Evolutionary conservation across 2,888 invertebrate genomes (phyloP).

Genomic region (Epinotia bilunana): DNA sequence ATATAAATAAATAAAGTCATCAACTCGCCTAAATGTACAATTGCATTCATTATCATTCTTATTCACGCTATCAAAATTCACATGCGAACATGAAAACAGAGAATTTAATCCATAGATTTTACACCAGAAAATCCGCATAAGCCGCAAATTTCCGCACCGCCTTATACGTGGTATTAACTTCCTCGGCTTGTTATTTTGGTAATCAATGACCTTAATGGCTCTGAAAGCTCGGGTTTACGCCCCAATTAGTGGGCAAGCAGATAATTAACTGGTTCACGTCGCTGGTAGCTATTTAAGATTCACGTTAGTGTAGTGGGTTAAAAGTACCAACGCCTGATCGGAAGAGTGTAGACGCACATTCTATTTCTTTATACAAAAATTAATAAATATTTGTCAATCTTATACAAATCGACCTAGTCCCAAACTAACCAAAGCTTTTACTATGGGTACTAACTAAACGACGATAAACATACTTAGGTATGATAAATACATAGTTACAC

Average conservation of each 20-base stretch:
- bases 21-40: neutral
- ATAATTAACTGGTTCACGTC: conserved; percentile 41
- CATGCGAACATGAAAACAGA: neutral
- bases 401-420: too few relatives aligned
- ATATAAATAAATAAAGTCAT: neutral
- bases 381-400: too few relatives aligned
- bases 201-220: conserved; percentile 41
- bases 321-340: neutral
- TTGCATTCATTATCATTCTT: neutral
- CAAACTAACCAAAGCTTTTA: too few relatives aligned
- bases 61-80: neutral
- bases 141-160: conserved; percentile 2
- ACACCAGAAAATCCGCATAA: neutral
- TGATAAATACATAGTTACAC: too few relatives aligned
- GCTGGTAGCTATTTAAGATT: conserved; percentile 33
- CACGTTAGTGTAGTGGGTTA: neutral
- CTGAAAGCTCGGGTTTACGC: conserved; percentile 40
- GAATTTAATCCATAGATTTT: neutral
- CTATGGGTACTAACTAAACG: too few relatives aligned
- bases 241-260: conserved; percentile 43
- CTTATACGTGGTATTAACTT: conserved; percentile 8
- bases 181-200: conserved; percentile 36
- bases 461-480: too few relatives aligned
- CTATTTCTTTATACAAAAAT: neutral
- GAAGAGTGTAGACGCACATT: neutral